Conservation (phyloP, 2,888 invertebrate genomes). For the Craniophora ligustri region DNA sequence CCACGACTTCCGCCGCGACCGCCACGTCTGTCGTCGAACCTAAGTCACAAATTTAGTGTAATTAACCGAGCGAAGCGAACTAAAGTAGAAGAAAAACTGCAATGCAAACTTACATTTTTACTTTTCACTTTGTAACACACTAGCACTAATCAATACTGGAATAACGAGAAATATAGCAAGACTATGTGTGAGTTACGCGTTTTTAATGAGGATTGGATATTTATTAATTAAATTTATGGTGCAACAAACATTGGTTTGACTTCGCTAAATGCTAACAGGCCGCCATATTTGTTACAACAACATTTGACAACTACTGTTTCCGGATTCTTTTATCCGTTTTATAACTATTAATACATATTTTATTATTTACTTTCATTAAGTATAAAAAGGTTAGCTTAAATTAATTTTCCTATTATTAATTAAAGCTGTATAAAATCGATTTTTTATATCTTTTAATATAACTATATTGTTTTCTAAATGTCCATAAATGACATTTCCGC, state of each 20-base stretch:
- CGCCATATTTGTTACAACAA: slow-evolving; percentile 66
- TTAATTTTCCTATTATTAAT: no score
- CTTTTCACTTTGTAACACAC: slow-evolving; percentile 31
- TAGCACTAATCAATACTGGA: slow-evolving; percentile 23
- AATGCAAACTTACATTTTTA: slow-evolving; percentile 69
- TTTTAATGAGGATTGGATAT: slow-evolving; percentile 1
- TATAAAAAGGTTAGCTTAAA: no score
- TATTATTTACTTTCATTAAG: no score
- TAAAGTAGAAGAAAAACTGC: slow-evolving; percentile 24
- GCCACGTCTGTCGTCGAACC: slow-evolving; percentile 88
- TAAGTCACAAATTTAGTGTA: slow-evolving; percentile 56
- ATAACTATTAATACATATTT: background rate
- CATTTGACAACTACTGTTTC: slow-evolving; percentile 29
- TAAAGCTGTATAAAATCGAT: no score
- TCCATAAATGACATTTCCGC: no score
- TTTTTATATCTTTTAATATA: no score
- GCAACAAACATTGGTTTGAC: slow-evolving; percentile 27
- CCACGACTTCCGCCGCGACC: slow-evolving; percentile 76
- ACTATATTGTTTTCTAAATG: no score
- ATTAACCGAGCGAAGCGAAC: slow-evolving; percentile 27
- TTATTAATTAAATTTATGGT: slow-evolving; percentile 11
- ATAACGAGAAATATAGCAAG: slow-evolving; percentile 3
- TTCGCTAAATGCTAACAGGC: slow-evolving; percentile 50
- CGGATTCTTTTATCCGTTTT: slow-evolving; percentile 5
- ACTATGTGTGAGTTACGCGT: slow-evolving; percentile 8